Evolutionary conservation across 2,113 vertebrate genomes (phyloP).

Genomic region (Spea bombifrons): DNA sequence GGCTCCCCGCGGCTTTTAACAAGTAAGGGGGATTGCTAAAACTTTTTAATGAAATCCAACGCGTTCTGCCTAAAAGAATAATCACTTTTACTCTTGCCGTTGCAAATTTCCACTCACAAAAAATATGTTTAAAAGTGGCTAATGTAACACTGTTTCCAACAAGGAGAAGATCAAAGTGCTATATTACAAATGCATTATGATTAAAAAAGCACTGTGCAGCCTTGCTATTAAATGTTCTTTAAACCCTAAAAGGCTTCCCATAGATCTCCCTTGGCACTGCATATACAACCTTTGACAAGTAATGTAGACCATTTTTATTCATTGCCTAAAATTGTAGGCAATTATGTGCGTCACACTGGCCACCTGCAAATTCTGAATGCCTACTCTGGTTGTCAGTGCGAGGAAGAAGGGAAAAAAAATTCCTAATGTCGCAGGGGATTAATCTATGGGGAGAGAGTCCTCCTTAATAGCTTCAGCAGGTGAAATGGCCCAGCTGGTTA

Average conservation of each 20-base stretch:
- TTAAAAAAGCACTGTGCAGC: slow-evolving; percentile 86
- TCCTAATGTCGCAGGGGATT: slow-evolving; percentile 78
- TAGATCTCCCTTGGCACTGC: slow-evolving; percentile 98
- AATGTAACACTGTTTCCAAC: slow-evolving; percentile 83
- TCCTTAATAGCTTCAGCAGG: slow-evolving; percentile 94
- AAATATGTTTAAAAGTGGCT: slow-evolving; percentile 81
- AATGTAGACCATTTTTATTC: slow-evolving; percentile 99
- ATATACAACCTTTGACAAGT: slow-evolving; percentile 99
- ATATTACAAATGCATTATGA: slow-evolving; percentile 92
- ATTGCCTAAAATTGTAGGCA: slow-evolving; percentile 99
- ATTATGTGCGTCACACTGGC: slow-evolving; percentile 99
- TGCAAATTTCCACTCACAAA: slow-evolving; percentile 81
- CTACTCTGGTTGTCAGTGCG: slow-evolving; percentile 87
- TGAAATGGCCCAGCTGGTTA: slow-evolving; percentile 99
- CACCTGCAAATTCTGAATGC: slow-evolving; percentile 99
- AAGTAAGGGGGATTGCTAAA: slow-evolving; percentile 77
- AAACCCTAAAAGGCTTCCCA: slow-evolving; percentile 97
- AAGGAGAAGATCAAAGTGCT: slow-evolving; percentile 85
- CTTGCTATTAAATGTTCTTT: slow-evolving; percentile 98
- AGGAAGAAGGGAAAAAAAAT: slow-evolving; percentile 62
- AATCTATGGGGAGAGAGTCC: slow-evolving; percentile 86
- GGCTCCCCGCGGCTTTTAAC: slow-evolving; percentile 77
- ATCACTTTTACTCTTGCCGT: slow-evolving; percentile 81
- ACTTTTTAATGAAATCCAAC: slow-evolving; percentile 82
- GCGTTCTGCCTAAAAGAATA: slow-evolving; percentile 75